A percentile compares a stretch with the other conserved stretches of the same genome.
phyloP scores from a whole-genome alignment of 2,797 vertebrate genomes.

The Sebastes cheni region DNA sequence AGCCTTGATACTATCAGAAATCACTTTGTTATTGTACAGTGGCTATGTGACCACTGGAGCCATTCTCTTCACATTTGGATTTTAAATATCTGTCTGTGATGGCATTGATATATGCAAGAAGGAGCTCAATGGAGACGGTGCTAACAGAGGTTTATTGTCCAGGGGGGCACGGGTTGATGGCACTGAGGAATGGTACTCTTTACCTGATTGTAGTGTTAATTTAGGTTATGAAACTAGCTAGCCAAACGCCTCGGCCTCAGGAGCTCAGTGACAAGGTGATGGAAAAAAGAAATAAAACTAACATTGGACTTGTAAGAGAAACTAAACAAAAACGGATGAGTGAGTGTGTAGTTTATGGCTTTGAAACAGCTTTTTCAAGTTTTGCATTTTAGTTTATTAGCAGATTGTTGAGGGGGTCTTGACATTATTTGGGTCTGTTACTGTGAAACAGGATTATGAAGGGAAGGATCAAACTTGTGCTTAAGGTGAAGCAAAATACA shows the following conservation, averaged over 20 bases:
- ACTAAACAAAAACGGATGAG: not conserved
- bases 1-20: conserved; percentile 3
- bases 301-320: not conserved
- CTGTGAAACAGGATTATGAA: not conserved
- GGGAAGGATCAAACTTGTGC: not conserved
- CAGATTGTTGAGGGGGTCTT: not conserved
- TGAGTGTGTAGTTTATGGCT: not conserved
- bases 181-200: not conserved
- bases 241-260: not conserved
- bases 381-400: not conserved
- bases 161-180: not conserved
- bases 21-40: not conserved
- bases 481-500: not conserved
- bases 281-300: not conserved
- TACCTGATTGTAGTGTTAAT: not conserved
- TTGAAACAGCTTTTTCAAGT: not conserved
- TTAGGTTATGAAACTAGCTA: not conserved
- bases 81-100: not conserved
- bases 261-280: not conserved
- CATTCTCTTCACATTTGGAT: not conserved
- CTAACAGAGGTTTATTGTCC: not conserved
- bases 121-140: not conserved
- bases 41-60: not conserved
- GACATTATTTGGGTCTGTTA: not conserved
- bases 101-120: not conserved